phyloP scores from a whole-genome alignment of 1,140 invertebrate genomes.

The Trichonephila clavata region DNA sequence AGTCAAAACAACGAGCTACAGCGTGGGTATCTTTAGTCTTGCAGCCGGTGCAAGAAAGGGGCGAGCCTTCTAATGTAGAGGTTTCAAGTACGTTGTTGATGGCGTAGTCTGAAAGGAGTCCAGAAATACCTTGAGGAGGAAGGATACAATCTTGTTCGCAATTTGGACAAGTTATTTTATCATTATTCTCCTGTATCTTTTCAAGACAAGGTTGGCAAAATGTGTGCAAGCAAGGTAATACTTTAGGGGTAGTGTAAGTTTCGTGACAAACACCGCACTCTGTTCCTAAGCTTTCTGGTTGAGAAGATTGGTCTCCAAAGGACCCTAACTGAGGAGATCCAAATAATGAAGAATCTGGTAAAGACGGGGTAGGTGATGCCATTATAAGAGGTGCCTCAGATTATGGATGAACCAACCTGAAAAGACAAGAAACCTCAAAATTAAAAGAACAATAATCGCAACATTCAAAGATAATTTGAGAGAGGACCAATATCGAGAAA shows the following conservation, averaged over 20 bases:
- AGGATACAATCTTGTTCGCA: slow-evolving; percentile 88
- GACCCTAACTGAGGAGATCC: slow-evolving; percentile 71
- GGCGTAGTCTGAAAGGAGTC: slow-evolving; percentile 86
- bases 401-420: slow-evolving; percentile 68
- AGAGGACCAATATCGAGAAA: too few relatives aligned
- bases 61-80: slow-evolving; percentile 77
- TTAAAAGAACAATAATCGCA: background rate
- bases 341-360: slow-evolving; percentile 76
- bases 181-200: slow-evolving; percentile 83
- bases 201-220: slow-evolving; percentile 91
- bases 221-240: slow-evolving; percentile 90
- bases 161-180: slow-evolving; percentile 88
- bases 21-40: slow-evolving; percentile 92
- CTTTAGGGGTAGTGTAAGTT: slow-evolving; percentile 87
- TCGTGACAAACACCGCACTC: slow-evolving; percentile 92
- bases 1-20: slow-evolving; percentile 94
- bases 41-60: slow-evolving; percentile 88
- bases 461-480: background rate
- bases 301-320: slow-evolving; percentile 65
- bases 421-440: slow-evolving; percentile 8
- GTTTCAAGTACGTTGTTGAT: slow-evolving; percentile 83
- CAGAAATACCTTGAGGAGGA: slow-evolving; percentile 83
- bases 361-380: slow-evolving; percentile 76
- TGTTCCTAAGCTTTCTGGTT: slow-evolving; percentile 79
- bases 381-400: slow-evolving; percentile 69